Percentiles rank a stretch among this genome's conserved stretches.
phyloP scores from a whole-genome alignment of 2,113 vertebrate species.

The Marmota monax region DNA sequence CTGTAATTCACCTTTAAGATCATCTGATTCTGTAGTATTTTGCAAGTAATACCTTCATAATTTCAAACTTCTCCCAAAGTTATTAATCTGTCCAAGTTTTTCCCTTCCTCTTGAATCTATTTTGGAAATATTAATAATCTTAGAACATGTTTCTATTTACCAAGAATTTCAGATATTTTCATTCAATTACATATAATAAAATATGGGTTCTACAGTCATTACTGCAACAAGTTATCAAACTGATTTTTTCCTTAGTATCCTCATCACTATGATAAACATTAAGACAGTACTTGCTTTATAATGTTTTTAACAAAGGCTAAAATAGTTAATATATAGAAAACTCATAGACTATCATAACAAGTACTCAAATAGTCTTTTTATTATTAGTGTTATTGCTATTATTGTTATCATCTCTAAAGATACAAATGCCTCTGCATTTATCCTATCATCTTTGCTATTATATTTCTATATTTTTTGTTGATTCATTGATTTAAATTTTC shows the following conservation, averaged over 20 bases:
- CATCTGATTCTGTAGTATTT: background rate
- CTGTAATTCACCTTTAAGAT: background rate
- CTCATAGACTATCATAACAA: background rate
- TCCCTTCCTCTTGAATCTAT: background rate
- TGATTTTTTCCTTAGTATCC: background rate
- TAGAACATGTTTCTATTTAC: background rate
- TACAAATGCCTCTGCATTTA: background rate
- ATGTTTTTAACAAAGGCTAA: background rate
- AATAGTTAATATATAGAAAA: background rate
- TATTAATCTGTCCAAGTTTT: background rate
- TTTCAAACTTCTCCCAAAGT: background rate
- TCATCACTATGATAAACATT: background rate
- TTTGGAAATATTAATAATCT: background rate
- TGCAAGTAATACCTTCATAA: background rate
- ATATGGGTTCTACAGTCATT: background rate
- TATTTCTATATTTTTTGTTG: background rate
- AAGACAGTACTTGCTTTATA: background rate
- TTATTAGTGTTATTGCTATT: background rate
- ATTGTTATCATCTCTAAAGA: background rate
- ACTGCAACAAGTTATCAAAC: background rate
- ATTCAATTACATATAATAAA: background rate
- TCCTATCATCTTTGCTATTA: background rate
- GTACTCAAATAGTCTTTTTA: background rate
- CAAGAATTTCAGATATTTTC: conserved; percentile 39
- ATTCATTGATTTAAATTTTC: background rate